phyloP scores from a whole-genome alignment of 2,797 vertebrate genomes.

The Setipinna tenuifilis region DNA sequence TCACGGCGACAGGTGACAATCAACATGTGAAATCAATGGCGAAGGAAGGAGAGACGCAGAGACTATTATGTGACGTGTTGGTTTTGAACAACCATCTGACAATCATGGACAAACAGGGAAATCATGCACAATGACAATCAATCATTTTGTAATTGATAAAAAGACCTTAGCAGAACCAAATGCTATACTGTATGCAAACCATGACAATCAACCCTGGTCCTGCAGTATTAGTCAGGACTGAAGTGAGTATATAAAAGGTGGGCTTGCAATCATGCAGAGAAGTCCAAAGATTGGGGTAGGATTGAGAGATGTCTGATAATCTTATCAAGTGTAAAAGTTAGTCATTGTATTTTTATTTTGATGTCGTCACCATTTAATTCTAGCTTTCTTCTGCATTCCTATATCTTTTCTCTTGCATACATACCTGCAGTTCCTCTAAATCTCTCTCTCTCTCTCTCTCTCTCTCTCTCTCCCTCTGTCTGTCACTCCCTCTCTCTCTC shows the following conservation, averaged over 20 bases:
- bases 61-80: constrained; percentile 4
- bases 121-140: constrained; percentile 42
- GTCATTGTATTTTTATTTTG: constrained; percentile 23
- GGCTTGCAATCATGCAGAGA: constrained; percentile 2
- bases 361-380: constrained; percentile 13
- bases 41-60: neutral
- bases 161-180: neutral
- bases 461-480: constrained; percentile 16
- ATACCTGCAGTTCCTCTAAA: constrained; percentile 8
- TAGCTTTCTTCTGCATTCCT: constrained; percentile 19
- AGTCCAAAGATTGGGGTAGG: neutral
- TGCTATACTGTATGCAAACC: constrained; percentile 38
- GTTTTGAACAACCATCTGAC: constrained; percentile 33
- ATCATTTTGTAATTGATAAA: constrained; percentile 14
- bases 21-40: neutral
- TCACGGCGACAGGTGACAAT: constrained; percentile 15
- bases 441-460: constrained; percentile 16
- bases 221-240: neutral
- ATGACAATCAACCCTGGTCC: constrained; percentile 64
- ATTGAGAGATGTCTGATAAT: constrained; percentile 15
- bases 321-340: constrained; percentile 9
- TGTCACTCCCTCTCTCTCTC: constrained; percentile 2
- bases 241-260: constrained; percentile 1
- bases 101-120: constrained; percentile 25
- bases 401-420: constrained; percentile 5